Evolutionary conservation across 1,140 invertebrate species (phyloP).

Genomic region (Macrobrachium rosenbergii): DNA sequence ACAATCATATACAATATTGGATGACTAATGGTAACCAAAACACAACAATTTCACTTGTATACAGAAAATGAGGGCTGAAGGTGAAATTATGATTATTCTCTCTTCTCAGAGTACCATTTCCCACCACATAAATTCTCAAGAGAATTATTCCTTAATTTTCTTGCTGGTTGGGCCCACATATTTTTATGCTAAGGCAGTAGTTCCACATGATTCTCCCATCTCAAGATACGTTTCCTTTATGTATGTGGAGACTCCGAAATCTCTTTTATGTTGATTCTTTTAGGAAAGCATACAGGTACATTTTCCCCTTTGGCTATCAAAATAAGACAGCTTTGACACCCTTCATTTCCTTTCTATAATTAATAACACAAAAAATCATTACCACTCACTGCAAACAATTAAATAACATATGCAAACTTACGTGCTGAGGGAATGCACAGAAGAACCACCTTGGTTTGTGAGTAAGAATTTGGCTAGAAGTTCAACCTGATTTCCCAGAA

Average conservation of each 20-base stretch:
- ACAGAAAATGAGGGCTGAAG: too few species aligned
- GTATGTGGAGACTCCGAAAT: too few species aligned
- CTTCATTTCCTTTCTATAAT: not conserved
- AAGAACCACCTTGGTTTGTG: slow-evolving; percentile 48
- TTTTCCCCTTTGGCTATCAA: too few species aligned
- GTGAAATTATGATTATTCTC: not conserved
- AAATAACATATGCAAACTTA: not conserved
- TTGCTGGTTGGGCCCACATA: not conserved
- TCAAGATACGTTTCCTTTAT: too few species aligned
- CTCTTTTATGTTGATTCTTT: too few species aligned
- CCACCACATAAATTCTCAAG: not conserved
- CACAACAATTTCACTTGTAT: too few species aligned
- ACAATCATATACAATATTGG: too few species aligned
- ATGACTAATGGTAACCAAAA: too few species aligned
- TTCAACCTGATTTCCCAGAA: slow-evolving; percentile 60
- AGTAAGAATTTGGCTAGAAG: slow-evolving; percentile 57
- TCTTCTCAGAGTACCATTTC: not conserved
- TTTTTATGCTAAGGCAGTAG: not conserved
- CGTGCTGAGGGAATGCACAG: slow-evolving; percentile 40
- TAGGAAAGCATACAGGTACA: too few species aligned
- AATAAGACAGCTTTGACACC: too few species aligned
- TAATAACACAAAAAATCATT: not conserved
- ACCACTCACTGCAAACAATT: not conserved
- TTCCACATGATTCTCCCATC: too few species aligned
- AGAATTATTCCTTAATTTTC: not conserved